Evolutionary conservation across 2,113 vertebrate species (phyloP), one percentile per base, ranked within the genome.

Genomic region (Mesocricetus auratus): DNA sequence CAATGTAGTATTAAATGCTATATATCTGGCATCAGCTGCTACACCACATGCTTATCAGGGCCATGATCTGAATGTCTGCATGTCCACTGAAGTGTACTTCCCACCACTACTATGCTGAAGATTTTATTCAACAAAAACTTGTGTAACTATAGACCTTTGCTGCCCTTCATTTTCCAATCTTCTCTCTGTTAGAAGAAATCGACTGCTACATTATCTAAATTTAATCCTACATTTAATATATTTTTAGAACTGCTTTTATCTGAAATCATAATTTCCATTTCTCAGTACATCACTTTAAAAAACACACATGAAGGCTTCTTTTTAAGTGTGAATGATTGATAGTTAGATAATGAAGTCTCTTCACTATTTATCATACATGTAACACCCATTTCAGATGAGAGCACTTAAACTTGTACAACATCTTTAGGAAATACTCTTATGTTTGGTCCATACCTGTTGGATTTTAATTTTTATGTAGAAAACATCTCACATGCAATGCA

Each of bases 251-350:
- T 68, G 24, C 36, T 96, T 97, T 97, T 95, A 64, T n/a, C 95
- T 96, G 69, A 98, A 97, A 97, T 77, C 56, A 75, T 95, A 97
- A 97, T 98, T 97, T 96, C 36, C 96, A 97, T 97, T 97, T 98
- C 97, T 97, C 93, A 86, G 66, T 96, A 86, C 74, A 97, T 58
- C 82, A 96, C 83, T 98, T 97, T 53, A 83, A 96, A 85, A 96
- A 58, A 77, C 1, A 94, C 22, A 94, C 89, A 66, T 96, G 75
- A 97, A 98, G 78, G 33, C 58, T 39, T 11, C 86, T 94, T 96
- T 97, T 73, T 97, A 94, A 78, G 95, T 83, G 86, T 81, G 69
- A 97, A 86, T 98, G 17, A 75, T 96, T 98, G 97, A 98, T 95
- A 97, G 96, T 93, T 97, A 97, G 96, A 93, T 96, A 98, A 98